Evolutionary conservation across 1,140 invertebrate genomes (phyloP).

Genomic region (Atopsyche davidsoni): DNA sequence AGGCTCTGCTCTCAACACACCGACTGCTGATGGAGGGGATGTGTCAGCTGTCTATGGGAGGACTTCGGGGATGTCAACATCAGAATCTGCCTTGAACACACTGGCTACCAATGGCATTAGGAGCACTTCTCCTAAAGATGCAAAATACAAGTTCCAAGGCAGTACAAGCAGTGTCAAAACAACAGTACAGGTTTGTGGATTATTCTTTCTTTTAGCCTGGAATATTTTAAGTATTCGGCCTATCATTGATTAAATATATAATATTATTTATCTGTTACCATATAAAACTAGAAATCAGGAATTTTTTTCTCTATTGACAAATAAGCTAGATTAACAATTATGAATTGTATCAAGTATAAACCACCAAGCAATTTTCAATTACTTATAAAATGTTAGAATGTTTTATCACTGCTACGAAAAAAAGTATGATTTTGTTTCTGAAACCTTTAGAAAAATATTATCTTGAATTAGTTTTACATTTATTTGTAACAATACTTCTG

Average conservation of each 20-base stretch:
- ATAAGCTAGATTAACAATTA: too few relatives aligned
- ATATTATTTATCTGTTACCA: too few relatives aligned
- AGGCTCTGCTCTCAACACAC: constrained; percentile 21
- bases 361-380: too few relatives aligned
- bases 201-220: background rate
- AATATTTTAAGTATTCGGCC: too few relatives aligned
- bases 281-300: too few relatives aligned
- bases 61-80: constrained; percentile 59
- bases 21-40: constrained; percentile 15
- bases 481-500: too few relatives aligned
- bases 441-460: background rate
- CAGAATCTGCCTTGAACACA: constrained; percentile 77
- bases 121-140: constrained; percentile 31
- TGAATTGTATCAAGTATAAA: too few relatives aligned
- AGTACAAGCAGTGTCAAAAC: constrained; percentile 43
- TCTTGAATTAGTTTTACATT: background rate
- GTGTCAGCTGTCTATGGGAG: constrained; percentile 14
- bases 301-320: too few relatives aligned
- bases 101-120: constrained; percentile 47
- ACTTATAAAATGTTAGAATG: too few relatives aligned
- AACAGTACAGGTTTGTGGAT: constrained; percentile 35
- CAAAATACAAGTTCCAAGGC: constrained; percentile 37
- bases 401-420: too few relatives aligned
- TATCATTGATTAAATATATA: too few relatives aligned
- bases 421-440: background rate